A percentile compares a stretch with the other conserved stretches of the same genome.
Evolutionary conservation across 2,888 invertebrate genomes (phyloP).

Genomic region (Lacanobia wlatinum): DNA sequence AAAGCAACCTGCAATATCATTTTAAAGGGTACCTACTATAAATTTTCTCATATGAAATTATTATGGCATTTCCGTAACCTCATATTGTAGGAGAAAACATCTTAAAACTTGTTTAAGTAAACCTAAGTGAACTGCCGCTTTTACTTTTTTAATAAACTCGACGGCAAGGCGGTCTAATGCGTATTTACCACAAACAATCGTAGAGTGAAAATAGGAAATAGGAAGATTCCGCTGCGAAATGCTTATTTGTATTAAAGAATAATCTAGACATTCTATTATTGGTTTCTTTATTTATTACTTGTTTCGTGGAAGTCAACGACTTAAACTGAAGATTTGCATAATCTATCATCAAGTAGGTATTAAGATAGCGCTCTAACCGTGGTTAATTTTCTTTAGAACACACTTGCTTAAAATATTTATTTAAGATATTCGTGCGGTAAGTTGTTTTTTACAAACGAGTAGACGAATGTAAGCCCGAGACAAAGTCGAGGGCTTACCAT

Average conservation of each 20-base stretch:
- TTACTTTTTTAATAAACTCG: constrained; percentile 47
- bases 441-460: too few relatives aligned
- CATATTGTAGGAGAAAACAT: constrained; percentile 28
- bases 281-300: constrained; percentile 13
- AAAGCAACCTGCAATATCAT: constrained; percentile 10
- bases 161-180: constrained; percentile 28
- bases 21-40: constrained; percentile 12
- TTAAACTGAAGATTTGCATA: background rate
- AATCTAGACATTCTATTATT: constrained; percentile 14
- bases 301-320: constrained; percentile 26
- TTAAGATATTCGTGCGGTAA: too few relatives aligned
- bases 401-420: too few relatives aligned
- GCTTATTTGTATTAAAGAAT: constrained; percentile 31
- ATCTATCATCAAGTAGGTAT: background rate
- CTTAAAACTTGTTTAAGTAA: constrained; percentile 5
- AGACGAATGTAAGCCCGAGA: too few relatives aligned
- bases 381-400: too few relatives aligned
- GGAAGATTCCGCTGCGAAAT: constrained; percentile 30
- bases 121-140: constrained; percentile 29
- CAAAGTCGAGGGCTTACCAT: too few relatives aligned
- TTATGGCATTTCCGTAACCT: constrained; percentile 18
- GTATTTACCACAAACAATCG: constrained; percentile 67
- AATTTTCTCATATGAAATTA: constrained; percentile 36
- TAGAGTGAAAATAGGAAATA: constrained; percentile 68
- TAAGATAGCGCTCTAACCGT: background rate